Evolutionary conservation across 2,888 invertebrate species (phyloP).

Genomic region (Achlya flavicornis): DNA sequence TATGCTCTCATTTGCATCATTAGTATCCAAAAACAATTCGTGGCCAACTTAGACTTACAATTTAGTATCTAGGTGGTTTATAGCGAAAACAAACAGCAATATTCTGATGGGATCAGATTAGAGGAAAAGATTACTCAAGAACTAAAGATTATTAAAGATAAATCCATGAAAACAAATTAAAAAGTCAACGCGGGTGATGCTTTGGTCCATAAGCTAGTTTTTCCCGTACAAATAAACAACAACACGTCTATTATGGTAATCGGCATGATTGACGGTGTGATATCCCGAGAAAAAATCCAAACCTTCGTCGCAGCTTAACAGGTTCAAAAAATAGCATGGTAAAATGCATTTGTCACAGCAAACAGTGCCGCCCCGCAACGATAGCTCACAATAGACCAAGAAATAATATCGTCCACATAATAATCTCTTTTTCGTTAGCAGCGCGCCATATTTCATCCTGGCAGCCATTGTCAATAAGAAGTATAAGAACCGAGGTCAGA

Average conservation of each 20-base stretch:
- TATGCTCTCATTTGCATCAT: conserved; percentile 32
- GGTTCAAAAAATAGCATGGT: conserved; percentile 64
- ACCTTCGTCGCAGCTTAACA: conserved; percentile 69
- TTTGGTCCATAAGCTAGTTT: too few relatives aligned
- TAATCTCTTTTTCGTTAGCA: conserved; percentile 80
- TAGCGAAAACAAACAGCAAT: background rate
- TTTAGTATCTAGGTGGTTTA: background rate
- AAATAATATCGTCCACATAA: conserved; percentile 75
- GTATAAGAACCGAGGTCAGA: conserved; percentile 79
- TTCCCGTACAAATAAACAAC: background rate
- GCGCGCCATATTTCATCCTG: conserved; percentile 82
- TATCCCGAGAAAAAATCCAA: conserved; percentile 60
- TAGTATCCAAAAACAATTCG: conserved; percentile 13
- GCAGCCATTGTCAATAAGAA: conserved; percentile 81
- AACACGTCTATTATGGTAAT: conserved; percentile 12
- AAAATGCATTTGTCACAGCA: conserved; percentile 59
- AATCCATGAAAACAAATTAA: too few relatives aligned
- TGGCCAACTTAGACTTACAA: conserved; percentile 18
- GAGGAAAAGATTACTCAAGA: too few relatives aligned
- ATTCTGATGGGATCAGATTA: too few relatives aligned
- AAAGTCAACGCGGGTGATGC: too few relatives aligned
- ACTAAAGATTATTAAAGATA: too few relatives aligned
- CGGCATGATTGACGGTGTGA: conserved; percentile 29
- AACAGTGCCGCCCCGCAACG: conserved; percentile 59
- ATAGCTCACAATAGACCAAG: conserved; percentile 54